Percentiles rank a stretch among this genome's conserved stretches.
Conservation (phyloP, 2,888 invertebrate genomes). For the Andrena bucephala region DNA sequence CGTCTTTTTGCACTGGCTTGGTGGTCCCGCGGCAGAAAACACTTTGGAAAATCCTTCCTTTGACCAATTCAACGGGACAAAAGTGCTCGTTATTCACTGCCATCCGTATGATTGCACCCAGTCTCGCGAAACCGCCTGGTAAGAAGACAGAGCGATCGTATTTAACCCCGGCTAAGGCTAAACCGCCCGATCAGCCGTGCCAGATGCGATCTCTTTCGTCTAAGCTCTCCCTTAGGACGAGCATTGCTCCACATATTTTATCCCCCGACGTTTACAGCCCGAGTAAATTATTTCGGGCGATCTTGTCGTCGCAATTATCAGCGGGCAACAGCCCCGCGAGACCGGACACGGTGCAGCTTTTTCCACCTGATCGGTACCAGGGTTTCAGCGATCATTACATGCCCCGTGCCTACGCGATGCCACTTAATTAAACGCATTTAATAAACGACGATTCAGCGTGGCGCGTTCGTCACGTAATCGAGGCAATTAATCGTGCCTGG, state of each 20-base stretch:
- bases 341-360: slow-evolving; percentile 17
- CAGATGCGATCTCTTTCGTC: slow-evolving; percentile 10
- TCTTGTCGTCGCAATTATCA: slow-evolving; percentile 54
- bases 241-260: slow-evolving; percentile 46
- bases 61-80: slow-evolving; percentile 37
- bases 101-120: slow-evolving; percentile 46
- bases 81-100: slow-evolving; percentile 39
- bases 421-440: slow-evolving; percentile 66
- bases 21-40: slow-evolving; percentile 23
- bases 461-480: slow-evolving; percentile 65
- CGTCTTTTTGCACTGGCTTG: slow-evolving; percentile 2
- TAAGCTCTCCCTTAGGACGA: slow-evolving; percentile 1
- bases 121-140: slow-evolving; percentile 5
- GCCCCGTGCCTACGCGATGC: slow-evolving; percentile 57
- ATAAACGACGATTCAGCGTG: slow-evolving; percentile 65
- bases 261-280: slow-evolving; percentile 27
- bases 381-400: slow-evolving; percentile 62
- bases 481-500: slow-evolving; percentile 66
- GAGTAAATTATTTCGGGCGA: slow-evolving; percentile 58
- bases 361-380: slow-evolving; percentile 35
- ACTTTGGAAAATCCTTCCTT: slow-evolving; percentile 5
- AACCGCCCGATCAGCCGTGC: not conserved
- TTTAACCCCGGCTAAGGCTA: slow-evolving; percentile 6
- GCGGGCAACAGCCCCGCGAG: slow-evolving; percentile 21
- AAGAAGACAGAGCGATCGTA: slow-evolving; percentile 18